Evolutionary conservation across 2,888 invertebrate species (phyloP).

Genomic region (Prosapia bicincta): DNA sequence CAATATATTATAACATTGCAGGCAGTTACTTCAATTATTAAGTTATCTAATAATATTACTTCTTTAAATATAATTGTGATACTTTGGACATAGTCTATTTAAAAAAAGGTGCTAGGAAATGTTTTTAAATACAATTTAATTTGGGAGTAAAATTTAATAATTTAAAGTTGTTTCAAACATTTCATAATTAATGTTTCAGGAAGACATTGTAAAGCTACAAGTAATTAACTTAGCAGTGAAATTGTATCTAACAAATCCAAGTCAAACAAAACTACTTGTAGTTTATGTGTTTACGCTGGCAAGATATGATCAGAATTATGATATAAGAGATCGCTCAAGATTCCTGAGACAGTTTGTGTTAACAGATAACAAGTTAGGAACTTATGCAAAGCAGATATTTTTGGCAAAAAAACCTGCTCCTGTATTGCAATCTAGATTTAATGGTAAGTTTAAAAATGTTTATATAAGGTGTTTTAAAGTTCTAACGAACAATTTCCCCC

Average conservation of each 20-base stretch:
- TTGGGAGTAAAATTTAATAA: not conserved
- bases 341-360: constrained; percentile 81
- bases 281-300: constrained; percentile 94
- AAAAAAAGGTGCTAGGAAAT: not conserved
- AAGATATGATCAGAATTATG: constrained; percentile 96
- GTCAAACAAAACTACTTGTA: constrained; percentile 80
- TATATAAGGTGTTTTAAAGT: no score
- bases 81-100: no score
- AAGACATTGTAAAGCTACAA: constrained; percentile 94
- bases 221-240: constrained; percentile 93
- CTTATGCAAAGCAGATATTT: constrained; percentile 79
- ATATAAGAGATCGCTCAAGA: constrained; percentile 92
- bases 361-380: constrained; percentile 57
- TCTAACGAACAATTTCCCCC: no score
- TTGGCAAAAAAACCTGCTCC: constrained; percentile 93
- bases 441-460: constrained; percentile 61
- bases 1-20: no score
- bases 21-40: no score
- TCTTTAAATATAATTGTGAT: no score
- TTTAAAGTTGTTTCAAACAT: not conserved
- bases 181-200: constrained; percentile 54
- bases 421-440: constrained; percentile 77
- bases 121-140: not conserved
- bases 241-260: constrained; percentile 81
- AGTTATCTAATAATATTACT: no score